Conservation (phyloP, 2,888 invertebrate genomes). For the Caenorhabditis parvicauda region DNA sequence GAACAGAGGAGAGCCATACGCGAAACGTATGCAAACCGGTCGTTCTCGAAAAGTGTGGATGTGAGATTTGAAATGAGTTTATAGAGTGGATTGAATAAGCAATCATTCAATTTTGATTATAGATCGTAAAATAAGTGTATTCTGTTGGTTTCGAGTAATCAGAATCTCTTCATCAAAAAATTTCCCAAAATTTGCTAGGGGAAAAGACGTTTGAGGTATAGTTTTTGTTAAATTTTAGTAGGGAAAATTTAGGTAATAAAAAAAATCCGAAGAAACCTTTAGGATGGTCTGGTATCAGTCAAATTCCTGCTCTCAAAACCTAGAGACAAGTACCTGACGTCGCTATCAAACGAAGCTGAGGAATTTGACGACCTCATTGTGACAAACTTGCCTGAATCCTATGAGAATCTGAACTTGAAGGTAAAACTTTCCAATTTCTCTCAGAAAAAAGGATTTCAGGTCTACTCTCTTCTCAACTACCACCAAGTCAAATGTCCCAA, state of each 20-base stretch:
- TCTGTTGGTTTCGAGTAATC: no score
- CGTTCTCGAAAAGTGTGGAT: slow-evolving; percentile 9
- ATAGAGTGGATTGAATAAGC: no score
- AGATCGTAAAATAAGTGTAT: no score
- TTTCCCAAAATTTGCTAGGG: no score
- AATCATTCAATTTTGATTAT: no score
- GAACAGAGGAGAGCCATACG: slow-evolving; percentile 32
- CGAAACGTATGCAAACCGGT: slow-evolving; percentile 27
- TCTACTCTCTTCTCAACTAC: slow-evolving; percentile 23
- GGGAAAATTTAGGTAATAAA: no score
- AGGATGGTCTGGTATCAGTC: slow-evolving; percentile 8
- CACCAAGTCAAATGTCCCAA: slow-evolving; percentile 13
- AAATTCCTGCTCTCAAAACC: slow-evolving; percentile 17
- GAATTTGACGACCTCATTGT: slow-evolving; percentile 24
- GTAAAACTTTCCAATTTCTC: slow-evolving; percentile 9
- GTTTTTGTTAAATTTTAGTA: no score
- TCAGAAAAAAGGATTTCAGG: slow-evolving; percentile 6
- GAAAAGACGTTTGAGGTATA: no score
- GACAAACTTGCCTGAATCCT: slow-evolving; percentile 30
- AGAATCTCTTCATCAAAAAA: no score
- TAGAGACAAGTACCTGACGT: slow-evolving; percentile 7
- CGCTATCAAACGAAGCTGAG: slow-evolving; percentile 23
- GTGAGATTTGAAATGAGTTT: slow-evolving; percentile 1
- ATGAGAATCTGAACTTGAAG: slow-evolving; percentile 26
- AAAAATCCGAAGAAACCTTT: background rate